Percentiles rank a stretch among this genome's conserved stretches.
These are phyloP conservation scores for Tamandua tetradactyla DNA, from an alignment of 2,797 vertebrate species.

Conservation along the genomic window DNA sequence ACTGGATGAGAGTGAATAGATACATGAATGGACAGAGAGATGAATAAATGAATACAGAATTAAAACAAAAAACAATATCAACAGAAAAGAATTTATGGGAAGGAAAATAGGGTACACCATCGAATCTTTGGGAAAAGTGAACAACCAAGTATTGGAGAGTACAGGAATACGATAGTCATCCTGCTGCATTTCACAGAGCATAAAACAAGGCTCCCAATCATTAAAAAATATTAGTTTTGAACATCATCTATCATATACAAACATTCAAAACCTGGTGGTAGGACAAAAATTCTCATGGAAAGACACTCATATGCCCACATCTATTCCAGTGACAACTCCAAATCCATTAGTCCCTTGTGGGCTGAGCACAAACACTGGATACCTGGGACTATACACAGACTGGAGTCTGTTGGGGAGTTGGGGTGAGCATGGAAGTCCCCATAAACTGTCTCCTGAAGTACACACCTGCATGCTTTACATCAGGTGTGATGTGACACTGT, in stretches of 20 bases:
- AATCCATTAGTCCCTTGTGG: no score
- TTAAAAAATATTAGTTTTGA: not conserved
- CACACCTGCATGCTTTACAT: not conserved
- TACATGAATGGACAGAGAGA: no score
- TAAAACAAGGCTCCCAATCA: not conserved
- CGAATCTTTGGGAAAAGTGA: not conserved
- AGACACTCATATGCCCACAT: not conserved
- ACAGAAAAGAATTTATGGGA: not conserved
- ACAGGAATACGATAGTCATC: not conserved
- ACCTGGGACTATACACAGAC: accelerated
- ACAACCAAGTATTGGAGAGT: not conserved
- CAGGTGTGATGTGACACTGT: not conserved
- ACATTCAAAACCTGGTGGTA: accelerated
- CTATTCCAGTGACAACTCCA: not conserved
- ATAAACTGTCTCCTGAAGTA: accelerated
- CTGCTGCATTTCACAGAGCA: not conserved
- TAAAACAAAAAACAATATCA: not conserved
- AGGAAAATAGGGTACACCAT: not conserved
- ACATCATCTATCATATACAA: not conserved
- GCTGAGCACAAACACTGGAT: not conserved
- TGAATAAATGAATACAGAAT: not conserved
- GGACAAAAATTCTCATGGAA: not conserved
- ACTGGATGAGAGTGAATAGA: no score
- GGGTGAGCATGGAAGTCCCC: not conserved
- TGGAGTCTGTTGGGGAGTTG: no score